These are phyloP conservation scores for Cabera pusaria DNA, from an alignment of 2,888 invertebrate genomes.

Conservation along the genomic window DNA sequence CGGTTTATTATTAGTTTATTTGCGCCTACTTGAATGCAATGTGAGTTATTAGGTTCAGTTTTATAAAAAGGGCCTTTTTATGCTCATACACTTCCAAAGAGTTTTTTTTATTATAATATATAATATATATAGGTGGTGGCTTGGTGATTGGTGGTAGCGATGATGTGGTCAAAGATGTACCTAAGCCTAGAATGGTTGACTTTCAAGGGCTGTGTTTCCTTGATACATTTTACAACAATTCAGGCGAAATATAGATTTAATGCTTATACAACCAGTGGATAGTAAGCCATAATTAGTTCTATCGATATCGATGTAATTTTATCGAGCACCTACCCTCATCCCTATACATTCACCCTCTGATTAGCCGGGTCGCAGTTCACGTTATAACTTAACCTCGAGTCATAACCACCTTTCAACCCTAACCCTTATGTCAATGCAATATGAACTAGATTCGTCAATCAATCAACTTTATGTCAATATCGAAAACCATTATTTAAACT, in stretches of 20 bases:
- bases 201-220: too few species aligned
- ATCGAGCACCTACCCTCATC: slow-evolving; percentile 33
- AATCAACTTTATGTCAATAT: slow-evolving; percentile 4
- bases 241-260: too few species aligned
- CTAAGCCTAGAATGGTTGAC: too few species aligned
- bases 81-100: too few species aligned
- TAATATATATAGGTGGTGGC: too few species aligned
- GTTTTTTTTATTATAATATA: too few species aligned
- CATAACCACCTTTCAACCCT: slow-evolving; percentile 56
- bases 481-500: neutral
- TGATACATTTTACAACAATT: too few species aligned
- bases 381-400: slow-evolving; percentile 64
- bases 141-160: too few species aligned
- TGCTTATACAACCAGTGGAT: too few species aligned
- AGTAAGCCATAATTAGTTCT: too few species aligned
- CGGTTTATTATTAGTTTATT: slow-evolving; percentile 15
- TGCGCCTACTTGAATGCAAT: slow-evolving; percentile 13
- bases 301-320: slow-evolving; percentile 39
- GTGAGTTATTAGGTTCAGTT: slow-evolving; percentile 9
- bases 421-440: slow-evolving; percentile 36
- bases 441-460: slow-evolving; percentile 6
- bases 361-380: slow-evolving; percentile 69
- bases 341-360: slow-evolving; percentile 54
- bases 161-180: too few species aligned
- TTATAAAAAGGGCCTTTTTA: too few species aligned